Evolutionary conservation across 2,888 invertebrate genomes (phyloP), one percentile per base, ranked within the genome.

Genomic region (Amaurobius ferox): DNA sequence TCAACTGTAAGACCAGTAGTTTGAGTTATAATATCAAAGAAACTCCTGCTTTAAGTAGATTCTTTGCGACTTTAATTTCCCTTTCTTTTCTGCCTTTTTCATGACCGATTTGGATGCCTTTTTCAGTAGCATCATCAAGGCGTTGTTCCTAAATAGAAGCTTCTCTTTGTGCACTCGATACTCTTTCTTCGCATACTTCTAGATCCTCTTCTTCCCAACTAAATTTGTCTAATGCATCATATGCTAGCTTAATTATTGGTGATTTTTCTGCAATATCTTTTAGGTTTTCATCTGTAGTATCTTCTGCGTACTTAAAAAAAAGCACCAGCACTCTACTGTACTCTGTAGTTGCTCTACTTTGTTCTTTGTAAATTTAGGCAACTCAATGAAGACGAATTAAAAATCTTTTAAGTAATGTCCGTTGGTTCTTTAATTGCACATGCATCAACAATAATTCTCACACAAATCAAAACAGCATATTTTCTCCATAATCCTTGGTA

Each of bases 351-450:
- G 64, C 28, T 74, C 74, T 62, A 74, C 74, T 74, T 26, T 74
- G 64, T 64, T 39, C 13, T 74, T 74, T 74, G 35, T 74, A 35
- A 74, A 74, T 74, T 74, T 74, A 6, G 74, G 74, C 39, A 74
- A 74, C 28, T 74, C 64, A 74, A 74, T 74, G 26, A 74, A 74
- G 64, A 74, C 28, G 39, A 74, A 74, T 74, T 74, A 64, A 74
- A 74, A 74, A 64, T 62, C 62, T 28, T 74, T 74, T 62, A 74
- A 35, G 35, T 74, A 62, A 74, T 74, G 64, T 23, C 35, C 35
- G 19, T 74, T 62, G 26, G 74, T 74, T 62, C 64, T 62, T 64
- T n/a, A n/a, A n/a, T n/a, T n/a, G n/a, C n/a, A n/a, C n/a, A n/a
- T n/a, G n/a, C n/a, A n/a, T n/a, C n/a, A n/a, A n/a, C n/a, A n/a